Base-by-base conservation (phyloP, 2,888 invertebrate species). In the Pantelozetes paolii region DNA sequence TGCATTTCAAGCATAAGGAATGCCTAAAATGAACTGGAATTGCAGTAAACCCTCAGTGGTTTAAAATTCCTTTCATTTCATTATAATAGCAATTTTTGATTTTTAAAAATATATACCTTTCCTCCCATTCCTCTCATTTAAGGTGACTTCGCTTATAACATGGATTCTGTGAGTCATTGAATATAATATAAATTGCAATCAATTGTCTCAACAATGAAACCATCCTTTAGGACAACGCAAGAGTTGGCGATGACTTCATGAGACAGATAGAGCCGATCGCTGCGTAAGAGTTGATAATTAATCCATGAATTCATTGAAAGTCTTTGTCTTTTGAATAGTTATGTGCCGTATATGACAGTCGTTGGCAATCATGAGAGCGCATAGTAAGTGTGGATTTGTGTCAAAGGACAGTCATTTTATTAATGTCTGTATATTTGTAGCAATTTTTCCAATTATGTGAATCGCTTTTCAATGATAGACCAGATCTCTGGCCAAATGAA, bases 391-490 rank as follows among this genome's bases (percentile, higher is more conserved):
- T 20, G 18, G 30, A 30, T 57, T 36, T 36, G 36, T 36, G 36
- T 5, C 5, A 36, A 36, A 8, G 36, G 11, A 36, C 36, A 8
- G 5, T 36, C 36, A 36, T 11, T 36, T 36, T 36, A 36, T 8
- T 5, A 5, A 8, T 36, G 36, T 48, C 18, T 48, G 48, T 15
- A n/a, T 48, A 76, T 78, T 82, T 83, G 20, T 84, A 92, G 92
- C 81, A 97, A 98, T 84, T 98, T 97, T 84, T 92, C 92, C 77
- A 92, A 98, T 84, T 98, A 97, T 83, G 89, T 89, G 78, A 88
- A 88, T 73, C 87, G 97, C 26, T 98, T 97, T 84, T 88, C 88
- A 73, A 96, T 97, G 96, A 96, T 96, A 0, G 80, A 82, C 75
- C 81, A 13, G 6, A 8, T 18, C 2, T 57, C 30, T 11, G 69